Evolutionary conservation across 2,888 invertebrate genomes (phyloP).

Genomic region (Tolmerus cingulatus): DNA sequence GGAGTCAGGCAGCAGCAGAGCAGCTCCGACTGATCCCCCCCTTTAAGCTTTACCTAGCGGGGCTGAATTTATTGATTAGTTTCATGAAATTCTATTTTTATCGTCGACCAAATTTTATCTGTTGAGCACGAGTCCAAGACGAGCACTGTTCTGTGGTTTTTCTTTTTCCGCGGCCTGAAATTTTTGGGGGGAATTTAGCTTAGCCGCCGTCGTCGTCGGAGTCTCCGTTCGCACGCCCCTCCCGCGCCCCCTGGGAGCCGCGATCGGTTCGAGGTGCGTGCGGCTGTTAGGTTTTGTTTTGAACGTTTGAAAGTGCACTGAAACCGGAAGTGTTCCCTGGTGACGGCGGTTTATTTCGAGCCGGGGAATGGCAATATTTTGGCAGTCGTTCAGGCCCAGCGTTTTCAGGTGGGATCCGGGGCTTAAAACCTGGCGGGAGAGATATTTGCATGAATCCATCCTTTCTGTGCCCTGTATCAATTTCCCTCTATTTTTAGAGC

Average conservation of each 20-base stretch:
- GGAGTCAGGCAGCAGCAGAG: neutral
- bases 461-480: neutral
- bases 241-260: neutral
- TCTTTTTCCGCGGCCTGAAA: neutral
- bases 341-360: neutral
- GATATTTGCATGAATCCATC: neutral
- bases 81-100: constrained; percentile 42
- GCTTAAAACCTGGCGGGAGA: neutral
- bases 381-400: neutral
- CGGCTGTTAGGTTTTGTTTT: neutral
- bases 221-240: neutral
- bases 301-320: neutral
- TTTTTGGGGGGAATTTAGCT: neutral
- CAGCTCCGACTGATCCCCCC: neutral
- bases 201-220: neutral
- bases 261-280: neutral
- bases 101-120: neutral
- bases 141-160: neutral
- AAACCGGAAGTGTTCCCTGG: neutral
- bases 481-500: neutral
- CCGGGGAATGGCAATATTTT: neutral
- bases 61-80: constrained; percentile 42
- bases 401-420: neutral
- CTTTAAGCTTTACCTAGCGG: constrained; percentile 30
- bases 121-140: neutral